Evolutionary conservation across 2,888 invertebrate genomes (phyloP).

Genomic region (Scaptomyza flava): DNA sequence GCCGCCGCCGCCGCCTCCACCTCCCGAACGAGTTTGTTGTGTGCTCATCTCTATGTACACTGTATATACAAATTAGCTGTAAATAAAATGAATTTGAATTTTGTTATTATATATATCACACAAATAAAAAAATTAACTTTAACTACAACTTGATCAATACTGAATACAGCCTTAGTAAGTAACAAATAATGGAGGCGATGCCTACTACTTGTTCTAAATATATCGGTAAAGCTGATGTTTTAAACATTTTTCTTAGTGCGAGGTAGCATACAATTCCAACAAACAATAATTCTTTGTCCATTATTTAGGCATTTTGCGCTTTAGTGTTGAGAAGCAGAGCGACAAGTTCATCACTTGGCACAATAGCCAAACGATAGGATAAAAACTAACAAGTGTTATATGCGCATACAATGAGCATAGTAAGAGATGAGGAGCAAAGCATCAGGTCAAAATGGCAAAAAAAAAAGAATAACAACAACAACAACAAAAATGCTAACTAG

Average conservation of each 20-base stretch:
- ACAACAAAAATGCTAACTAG: slow-evolving; percentile 27
- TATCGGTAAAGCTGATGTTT: not conserved
- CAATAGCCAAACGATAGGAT: not conserved
- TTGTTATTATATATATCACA: slow-evolving; percentile 40
- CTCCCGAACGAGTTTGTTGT: slow-evolving; percentile 85
- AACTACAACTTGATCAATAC: slow-evolving; percentile 42
- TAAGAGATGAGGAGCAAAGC: slow-evolving; percentile 19
- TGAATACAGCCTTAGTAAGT: slow-evolving; percentile 4
- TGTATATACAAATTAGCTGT: slow-evolving; percentile 85
- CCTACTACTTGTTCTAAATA: slow-evolving; percentile 27
- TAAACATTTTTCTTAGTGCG: not conserved
- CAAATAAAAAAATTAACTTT: slow-evolving; percentile 23
- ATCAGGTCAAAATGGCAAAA: slow-evolving; percentile 22
- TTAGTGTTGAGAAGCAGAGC: slow-evolving; percentile 8
- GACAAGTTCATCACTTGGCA: not conserved
- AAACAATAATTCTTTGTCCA: not conserved
- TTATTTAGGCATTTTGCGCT: not conserved
- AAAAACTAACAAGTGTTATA: slow-evolving; percentile 34
- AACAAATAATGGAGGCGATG: slow-evolving; percentile 16
- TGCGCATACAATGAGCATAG: slow-evolving; percentile 4
- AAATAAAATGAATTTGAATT: slow-evolving; percentile 48
- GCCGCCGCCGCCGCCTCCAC: slow-evolving; percentile 79
- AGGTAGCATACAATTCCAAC: not conserved
- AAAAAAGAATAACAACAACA: slow-evolving; percentile 23
- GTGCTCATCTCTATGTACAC: slow-evolving; percentile 85